Evolutionary conservation across 1,140 invertebrate species (phyloP).

Genomic region (Phymastichus coffea): DNA sequence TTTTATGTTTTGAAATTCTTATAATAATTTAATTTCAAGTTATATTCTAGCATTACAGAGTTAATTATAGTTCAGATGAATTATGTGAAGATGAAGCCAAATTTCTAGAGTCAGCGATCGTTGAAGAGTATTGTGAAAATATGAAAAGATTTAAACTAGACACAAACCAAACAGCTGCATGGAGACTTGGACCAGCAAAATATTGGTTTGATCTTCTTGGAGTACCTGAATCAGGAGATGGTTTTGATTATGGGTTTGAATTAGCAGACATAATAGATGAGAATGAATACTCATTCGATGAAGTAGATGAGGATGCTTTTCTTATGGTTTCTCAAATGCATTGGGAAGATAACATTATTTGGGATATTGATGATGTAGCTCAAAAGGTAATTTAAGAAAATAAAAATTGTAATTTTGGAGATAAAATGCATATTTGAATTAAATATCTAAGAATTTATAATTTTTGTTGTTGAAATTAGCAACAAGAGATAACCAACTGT

Average conservation of each 20-base stretch:
- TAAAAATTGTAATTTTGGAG: constrained; percentile 6
- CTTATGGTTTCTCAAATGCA: constrained; percentile 93
- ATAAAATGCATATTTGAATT: background rate
- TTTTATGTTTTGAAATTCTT: constrained; percentile 20
- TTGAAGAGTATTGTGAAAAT: constrained; percentile 61
- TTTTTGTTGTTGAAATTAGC: background rate
- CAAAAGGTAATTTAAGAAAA: constrained; percentile 66
- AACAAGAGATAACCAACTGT: background rate
- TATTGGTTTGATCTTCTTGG: constrained; percentile 97
- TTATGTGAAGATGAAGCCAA: constrained; percentile 73
- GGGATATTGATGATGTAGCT: constrained; percentile 95
- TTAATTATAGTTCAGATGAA: constrained; percentile 60
- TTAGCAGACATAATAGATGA: constrained; percentile 58
- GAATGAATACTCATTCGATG: constrained; percentile 29
- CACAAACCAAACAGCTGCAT: constrained; percentile 80
- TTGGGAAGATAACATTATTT: constrained; percentile 98
- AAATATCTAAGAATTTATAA: background rate
- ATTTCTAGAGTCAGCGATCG: constrained; percentile 54
- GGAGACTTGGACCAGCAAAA: constrained; percentile 96
- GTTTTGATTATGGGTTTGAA: constrained; percentile 97
- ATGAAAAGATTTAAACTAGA: constrained; percentile 70
- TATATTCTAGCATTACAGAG: constrained; percentile 66
- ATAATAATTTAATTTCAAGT: constrained; percentile 48
- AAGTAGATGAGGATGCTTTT: constrained; percentile 84
- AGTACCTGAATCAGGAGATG: constrained; percentile 88